Evolutionary conservation across 2,888 invertebrate species (phyloP).

Genomic region (Busseola fusca): DNA sequence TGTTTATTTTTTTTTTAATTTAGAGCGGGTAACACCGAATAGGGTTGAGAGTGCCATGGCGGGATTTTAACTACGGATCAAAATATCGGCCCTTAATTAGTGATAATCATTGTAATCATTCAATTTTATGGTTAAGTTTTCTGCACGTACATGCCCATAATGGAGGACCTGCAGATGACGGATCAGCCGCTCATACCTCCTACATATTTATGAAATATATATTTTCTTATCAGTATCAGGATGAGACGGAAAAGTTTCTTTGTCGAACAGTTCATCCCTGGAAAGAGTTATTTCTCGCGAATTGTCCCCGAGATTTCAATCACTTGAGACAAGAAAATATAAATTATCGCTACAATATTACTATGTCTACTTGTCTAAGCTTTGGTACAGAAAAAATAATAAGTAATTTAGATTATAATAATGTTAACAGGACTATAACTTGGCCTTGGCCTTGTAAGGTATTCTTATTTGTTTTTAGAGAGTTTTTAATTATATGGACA

Average conservation of each 20-base stretch:
- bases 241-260: background rate
- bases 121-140: too few relatives aligned
- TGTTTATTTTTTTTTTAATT: too few relatives aligned
- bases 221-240: background rate
- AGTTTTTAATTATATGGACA: background rate
- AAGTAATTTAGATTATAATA: conserved; percentile 24
- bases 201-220: background rate
- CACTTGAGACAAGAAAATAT: background rate
- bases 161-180: too few relatives aligned
- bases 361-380: too few relatives aligned
- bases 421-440: background rate
- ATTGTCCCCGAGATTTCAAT: conserved; percentile 13
- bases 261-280: background rate
- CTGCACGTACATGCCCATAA: too few relatives aligned
- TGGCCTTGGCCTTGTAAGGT: background rate
- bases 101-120: too few relatives aligned
- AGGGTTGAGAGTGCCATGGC: too few relatives aligned
- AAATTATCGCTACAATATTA: conserved; percentile 4
- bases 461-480: background rate
- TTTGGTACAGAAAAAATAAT: too few relatives aligned
- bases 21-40: too few relatives aligned
- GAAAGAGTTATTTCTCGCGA: background rate
- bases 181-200: too few relatives aligned
- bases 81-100: too few relatives aligned
- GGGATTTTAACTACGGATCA: too few relatives aligned